A percentile compares a stretch with the other conserved stretches of the same genome.
Evolutionary conservation across 2,797 vertebrate species (phyloP).

Genomic region (Hydrolagus colliei): DNA sequence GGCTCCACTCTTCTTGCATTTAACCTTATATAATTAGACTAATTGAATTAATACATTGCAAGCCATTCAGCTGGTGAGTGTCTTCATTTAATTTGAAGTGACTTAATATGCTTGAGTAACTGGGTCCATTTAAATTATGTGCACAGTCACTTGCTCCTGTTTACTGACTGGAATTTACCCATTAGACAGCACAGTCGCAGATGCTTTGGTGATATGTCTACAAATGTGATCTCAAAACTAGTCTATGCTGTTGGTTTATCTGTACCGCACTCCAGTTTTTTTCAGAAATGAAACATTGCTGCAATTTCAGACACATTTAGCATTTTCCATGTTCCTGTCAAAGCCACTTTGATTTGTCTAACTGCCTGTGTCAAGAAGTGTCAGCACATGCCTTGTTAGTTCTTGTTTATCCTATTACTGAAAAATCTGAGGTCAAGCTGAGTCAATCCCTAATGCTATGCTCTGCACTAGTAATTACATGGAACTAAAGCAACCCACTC

Average conservation of each 20-base stretch:
- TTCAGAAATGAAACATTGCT: slow-evolving; percentile 17
- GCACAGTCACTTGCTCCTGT: slow-evolving; percentile 2
- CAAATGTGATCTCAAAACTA: slow-evolving; percentile 2
- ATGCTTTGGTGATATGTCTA: not conserved
- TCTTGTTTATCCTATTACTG: slow-evolving; percentile 29
- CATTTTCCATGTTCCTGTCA: slow-evolving; percentile 29
- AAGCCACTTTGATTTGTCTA: slow-evolving; percentile 22
- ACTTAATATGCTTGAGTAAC: slow-evolving; percentile 21
- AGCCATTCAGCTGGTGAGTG: not conserved
- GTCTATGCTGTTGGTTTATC: not conserved
- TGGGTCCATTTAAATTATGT: slow-evolving; percentile 7
- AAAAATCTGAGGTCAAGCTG: slow-evolving; percentile 21
- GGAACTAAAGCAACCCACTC: slow-evolving; percentile 28
- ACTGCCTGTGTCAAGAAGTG: slow-evolving; percentile 27
- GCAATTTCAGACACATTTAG: slow-evolving; percentile 27
- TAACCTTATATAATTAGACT: slow-evolving; percentile 25
- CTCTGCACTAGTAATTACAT: slow-evolving; percentile 30
- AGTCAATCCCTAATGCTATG: slow-evolving; percentile 26
- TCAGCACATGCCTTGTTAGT: slow-evolving; percentile 22
- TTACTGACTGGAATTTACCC: slow-evolving; percentile 11
- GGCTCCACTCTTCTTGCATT: not conserved
- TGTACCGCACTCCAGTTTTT: slow-evolving; percentile 9
- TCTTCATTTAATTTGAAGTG: not conserved
- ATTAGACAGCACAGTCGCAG: not conserved
- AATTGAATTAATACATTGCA: slow-evolving; percentile 6